A percentile compares a stretch with the other conserved stretches of the same genome.
phyloP scores from a whole-genome alignment of 2,888 invertebrate genomes.

The Yponomeuta cagnagella region DNA sequence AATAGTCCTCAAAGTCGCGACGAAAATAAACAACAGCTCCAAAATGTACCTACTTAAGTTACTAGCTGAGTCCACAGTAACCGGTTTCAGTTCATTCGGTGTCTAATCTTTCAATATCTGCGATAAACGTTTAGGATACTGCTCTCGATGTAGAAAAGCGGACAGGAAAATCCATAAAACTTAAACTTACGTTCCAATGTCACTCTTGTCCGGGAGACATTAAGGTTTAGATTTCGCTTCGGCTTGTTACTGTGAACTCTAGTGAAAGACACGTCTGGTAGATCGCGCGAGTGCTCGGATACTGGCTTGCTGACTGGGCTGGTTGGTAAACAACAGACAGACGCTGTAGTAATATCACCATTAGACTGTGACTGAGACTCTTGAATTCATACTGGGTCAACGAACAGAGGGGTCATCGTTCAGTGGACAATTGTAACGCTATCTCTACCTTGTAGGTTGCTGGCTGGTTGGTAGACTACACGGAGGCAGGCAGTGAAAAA shows the following conservation, averaged over 20 bases:
- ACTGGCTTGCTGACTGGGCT: conserved; percentile 9
- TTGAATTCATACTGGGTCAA: not conserved
- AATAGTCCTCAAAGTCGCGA: no score
- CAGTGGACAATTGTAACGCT: not conserved
- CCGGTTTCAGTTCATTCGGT: not conserved
- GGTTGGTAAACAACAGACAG: conserved; percentile 1
- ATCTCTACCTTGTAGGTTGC: not conserved
- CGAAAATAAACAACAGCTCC: no score
- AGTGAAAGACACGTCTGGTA: not conserved
- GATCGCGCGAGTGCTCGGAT: not conserved
- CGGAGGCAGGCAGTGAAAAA: not conserved
- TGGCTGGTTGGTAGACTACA: not conserved
- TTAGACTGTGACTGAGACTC: not conserved
- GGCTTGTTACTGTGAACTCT: not conserved
- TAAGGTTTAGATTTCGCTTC: not conserved
- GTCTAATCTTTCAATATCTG: not conserved
- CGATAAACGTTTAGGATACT: not conserved
- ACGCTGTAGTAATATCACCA: not conserved
- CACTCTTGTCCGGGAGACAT: not conserved
- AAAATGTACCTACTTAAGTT: no score
- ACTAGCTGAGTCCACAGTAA: no score
- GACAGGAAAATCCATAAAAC: not conserved
- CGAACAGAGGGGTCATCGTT: not conserved
- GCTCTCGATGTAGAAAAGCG: not conserved
- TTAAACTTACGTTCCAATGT: not conserved